Conservation (phyloP, 1,140 invertebrate species). For the Drosophila ambigua region DNA sequence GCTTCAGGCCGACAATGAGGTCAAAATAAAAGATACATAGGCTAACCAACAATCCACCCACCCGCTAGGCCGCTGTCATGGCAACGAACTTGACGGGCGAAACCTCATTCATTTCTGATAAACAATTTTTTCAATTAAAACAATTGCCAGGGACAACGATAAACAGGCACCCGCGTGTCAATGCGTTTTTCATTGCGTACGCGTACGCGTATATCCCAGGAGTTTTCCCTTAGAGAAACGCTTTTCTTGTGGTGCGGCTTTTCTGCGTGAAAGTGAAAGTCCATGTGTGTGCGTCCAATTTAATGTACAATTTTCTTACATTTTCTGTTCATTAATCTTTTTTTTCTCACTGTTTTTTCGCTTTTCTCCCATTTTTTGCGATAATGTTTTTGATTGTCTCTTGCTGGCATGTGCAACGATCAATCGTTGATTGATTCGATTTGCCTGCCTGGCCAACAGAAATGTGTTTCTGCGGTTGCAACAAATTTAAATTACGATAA, state of each 20-base stretch:
- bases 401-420: conserved; percentile 50
- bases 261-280: conserved; percentile 61
- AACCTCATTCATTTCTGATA: conserved; percentile 37
- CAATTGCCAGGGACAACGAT: conserved; percentile 71
- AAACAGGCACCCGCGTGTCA: conserved; percentile 22
- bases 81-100: conserved; percentile 30
- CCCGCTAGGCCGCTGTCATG: conserved; percentile 34
- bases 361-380: conserved; percentile 26
- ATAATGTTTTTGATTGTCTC: conserved; percentile 62
- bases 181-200: conserved; percentile 69
- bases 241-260: conserved; percentile 30
- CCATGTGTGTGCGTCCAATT: conserved; percentile 50
- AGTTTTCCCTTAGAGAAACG: conserved; percentile 22
- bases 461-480: conserved; percentile 31
- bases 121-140: conserved; percentile 69
- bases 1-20: conserved; percentile 40
- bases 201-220: too few relatives aligned
- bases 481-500: conserved; percentile 49
- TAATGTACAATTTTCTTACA: conserved; percentile 40
- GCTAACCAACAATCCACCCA: conserved; percentile 34
- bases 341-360: conserved; percentile 43
- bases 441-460: conserved; percentile 26
- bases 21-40: conserved; percentile 53
- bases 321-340: conserved; percentile 74
- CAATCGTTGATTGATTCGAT: conserved; percentile 43